phyloP scores from a whole-genome alignment of 2,797 vertebrate genomes.

The Geotrypetes seraphini region DNA sequence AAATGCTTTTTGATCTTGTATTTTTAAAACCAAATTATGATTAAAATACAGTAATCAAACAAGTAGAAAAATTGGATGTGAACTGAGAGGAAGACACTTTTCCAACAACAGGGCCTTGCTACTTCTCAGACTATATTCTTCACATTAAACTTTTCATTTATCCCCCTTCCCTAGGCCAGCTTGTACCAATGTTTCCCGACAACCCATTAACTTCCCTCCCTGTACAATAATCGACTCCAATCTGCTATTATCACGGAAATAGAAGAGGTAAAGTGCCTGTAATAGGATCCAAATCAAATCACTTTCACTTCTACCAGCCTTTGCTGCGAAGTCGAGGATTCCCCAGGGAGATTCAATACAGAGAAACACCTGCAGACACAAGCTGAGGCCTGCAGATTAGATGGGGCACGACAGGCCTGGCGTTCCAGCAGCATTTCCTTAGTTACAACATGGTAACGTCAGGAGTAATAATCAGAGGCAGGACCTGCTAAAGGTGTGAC shows the following conservation, averaged over 20 bases:
- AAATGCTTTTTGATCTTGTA: too few species aligned
- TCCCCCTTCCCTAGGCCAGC: constrained; percentile 40
- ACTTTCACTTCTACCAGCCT: constrained; percentile 67
- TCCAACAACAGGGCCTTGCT: too few species aligned
- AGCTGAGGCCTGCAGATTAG: constrained; percentile 51
- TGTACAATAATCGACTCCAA: constrained; percentile 74
- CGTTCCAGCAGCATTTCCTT: constrained; percentile 47
- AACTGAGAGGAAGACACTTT: too few species aligned
- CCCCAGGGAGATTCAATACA: constrained; percentile 64
- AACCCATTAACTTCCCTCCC: constrained; percentile 70
- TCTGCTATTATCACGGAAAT: constrained; percentile 74
- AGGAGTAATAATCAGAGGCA: constrained; percentile 56
- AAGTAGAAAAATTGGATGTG: too few species aligned
- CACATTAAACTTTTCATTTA: constrained; percentile 50
- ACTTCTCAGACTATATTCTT: too few species aligned
- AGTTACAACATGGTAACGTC: constrained; percentile 37
- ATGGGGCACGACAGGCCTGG: constrained; percentile 61
- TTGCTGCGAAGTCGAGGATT: constrained; percentile 60
- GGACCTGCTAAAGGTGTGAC: constrained; percentile 48
- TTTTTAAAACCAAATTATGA: too few species aligned
- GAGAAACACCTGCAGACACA: constrained; percentile 69
- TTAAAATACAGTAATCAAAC: too few species aligned
- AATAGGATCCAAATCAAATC: constrained; percentile 80
- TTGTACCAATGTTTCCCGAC: constrained; percentile 61
- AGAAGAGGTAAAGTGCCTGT: constrained; percentile 70